These are phyloP conservation scores for Rotaria sp. DNA, from an alignment of 2,888 invertebrate species.

Conservation along the genomic window DNA sequence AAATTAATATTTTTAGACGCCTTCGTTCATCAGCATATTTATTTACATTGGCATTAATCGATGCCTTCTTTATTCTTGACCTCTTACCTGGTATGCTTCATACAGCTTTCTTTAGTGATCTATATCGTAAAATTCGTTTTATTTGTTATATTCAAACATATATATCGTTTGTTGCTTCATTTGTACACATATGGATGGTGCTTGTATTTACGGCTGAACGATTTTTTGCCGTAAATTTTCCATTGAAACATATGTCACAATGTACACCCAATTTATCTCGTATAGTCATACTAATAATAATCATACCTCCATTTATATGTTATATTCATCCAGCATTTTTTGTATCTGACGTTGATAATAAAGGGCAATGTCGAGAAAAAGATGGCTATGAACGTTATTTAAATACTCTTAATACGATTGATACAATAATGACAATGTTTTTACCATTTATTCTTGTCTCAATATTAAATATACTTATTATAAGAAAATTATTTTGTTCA, in stretches of 20 bases:
- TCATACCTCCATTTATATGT: neutral
- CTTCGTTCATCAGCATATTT: slow-evolving; percentile 12
- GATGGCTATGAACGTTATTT: neutral
- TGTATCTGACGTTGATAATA: neutral
- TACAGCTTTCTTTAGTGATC: neutral
- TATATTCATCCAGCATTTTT: slow-evolving; percentile 26
- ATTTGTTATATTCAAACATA: neutral
- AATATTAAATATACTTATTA: slow-evolving; percentile 22
- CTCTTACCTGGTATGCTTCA: neutral
- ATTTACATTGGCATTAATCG: slow-evolving; percentile 17
- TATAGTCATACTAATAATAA: neutral
- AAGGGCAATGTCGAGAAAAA: slow-evolving; percentile 27
- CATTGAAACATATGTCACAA: slow-evolving; percentile 25
- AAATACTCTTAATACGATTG: neutral
- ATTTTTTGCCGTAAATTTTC: slow-evolving; percentile 15
- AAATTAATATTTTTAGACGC: neutral
- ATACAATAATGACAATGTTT: slow-evolving; percentile 24
- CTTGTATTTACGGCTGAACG: slow-evolving; percentile 16
- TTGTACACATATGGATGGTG: slow-evolving; percentile 28
- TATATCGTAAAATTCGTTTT: neutral
- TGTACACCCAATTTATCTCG: neutral
- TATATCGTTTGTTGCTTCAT: slow-evolving; percentile 16
- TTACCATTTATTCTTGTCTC: slow-evolving; percentile 25
- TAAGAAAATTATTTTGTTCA: slow-evolving; percentile 6
- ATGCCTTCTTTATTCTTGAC: neutral